Conservation (phyloP, 2,888 invertebrate genomes). For the Rhagophthalmus giganteus region DNA sequence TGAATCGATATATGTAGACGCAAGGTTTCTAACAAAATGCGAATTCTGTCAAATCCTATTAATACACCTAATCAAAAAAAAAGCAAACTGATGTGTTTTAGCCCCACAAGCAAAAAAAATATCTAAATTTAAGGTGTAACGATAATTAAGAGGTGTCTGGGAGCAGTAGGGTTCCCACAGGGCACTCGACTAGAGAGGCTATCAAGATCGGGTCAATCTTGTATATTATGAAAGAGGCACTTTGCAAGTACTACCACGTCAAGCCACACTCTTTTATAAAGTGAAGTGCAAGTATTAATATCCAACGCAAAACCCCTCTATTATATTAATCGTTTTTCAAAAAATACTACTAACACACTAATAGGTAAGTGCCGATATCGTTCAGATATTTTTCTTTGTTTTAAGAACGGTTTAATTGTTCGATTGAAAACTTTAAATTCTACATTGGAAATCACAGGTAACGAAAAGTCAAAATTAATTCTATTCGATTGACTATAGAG, state of each 20-base stretch:
- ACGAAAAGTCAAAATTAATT: too few species aligned
- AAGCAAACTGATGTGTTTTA: too few species aligned
- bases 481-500: constrained; percentile 45
- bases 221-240: constrained; percentile 21
- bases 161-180: constrained; percentile 46
- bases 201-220: constrained; percentile 27
- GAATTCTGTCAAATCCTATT: too few species aligned
- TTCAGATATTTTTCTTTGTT: too few species aligned
- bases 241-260: constrained; percentile 11
- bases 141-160: constrained; percentile 39
- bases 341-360: too few species aligned
- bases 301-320: constrained; percentile 5
- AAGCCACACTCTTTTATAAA: constrained; percentile 19
- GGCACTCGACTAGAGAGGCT: constrained; percentile 45
- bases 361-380: too few species aligned
- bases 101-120: too few species aligned
- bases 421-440: too few species aligned
- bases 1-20: not conserved
- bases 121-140: not conserved
- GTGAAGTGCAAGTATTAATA: constrained; percentile 23
- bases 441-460: constrained; percentile 1
- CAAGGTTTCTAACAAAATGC: not conserved
- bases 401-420: too few species aligned
- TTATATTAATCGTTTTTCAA: constrained; percentile 7
- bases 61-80: too few species aligned